Base-by-base conservation (phyloP, 2,797 vertebrate species). In the Phoebastria nigripes region DNA sequence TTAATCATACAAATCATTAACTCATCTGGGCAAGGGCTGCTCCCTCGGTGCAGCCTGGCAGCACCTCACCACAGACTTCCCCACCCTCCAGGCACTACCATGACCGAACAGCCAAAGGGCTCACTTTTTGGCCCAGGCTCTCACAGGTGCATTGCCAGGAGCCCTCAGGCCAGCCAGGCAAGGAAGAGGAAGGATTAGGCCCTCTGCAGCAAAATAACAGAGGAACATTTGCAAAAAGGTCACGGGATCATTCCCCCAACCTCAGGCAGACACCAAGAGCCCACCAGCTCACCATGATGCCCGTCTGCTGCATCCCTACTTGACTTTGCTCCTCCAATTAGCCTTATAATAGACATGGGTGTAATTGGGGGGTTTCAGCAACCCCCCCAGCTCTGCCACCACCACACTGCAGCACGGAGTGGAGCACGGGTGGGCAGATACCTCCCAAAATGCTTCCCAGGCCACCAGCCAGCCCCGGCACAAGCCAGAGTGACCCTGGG, bases 391-490 rank as follows among this genome's bases (percentile, higher is more conserved):
- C 35, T 51, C 12, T 10, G 6, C 28, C 59, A 22, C 19, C 14
- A 24, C 24, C 22, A 58, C 10, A 4, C n/a, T n/a, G 41, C 66
- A 63, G 85, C 42, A 44, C 10, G 6, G 25, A 80, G 37, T 4
- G 4, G 9, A 84, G 55, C 25, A 87, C 12, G 20, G 13, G 7
- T 16, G 2, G 42, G 15, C 47, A 65, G 21, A 71, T 44, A 13
- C 29, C 54, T 79, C 37, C 41, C 31, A 46, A 79, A 90, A 77
- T 10, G 5, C 20, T 56, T 47, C 49, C 46, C 41, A 82, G 37
- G 29, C 26, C 61, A 33, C 65, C 4, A 2, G 5, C 15, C 1
- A 1, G 20, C 35, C 21, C 46, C 1, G 0, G 17, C 41, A 33
- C 29, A 35, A 56, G 71, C 28, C 80, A 24, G 22, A 62, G 17